A percentile compares a stretch with the other conserved stretches of the same genome.
Evolutionary conservation across 92 coral and sea anemone genomes (phyloP).

Genomic region (Phenganax stokvisi): DNA sequence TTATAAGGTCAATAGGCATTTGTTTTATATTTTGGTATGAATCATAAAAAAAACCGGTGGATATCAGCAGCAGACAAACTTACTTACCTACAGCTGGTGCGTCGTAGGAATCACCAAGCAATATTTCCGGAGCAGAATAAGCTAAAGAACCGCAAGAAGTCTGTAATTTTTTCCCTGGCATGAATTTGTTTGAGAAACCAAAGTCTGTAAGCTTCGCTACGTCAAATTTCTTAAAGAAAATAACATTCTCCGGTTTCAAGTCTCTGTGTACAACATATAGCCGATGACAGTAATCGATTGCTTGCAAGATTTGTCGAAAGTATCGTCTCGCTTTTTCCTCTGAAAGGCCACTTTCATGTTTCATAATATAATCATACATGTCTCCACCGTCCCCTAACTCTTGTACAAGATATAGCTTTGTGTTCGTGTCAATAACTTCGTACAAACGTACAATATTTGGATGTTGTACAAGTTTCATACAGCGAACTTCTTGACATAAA

Average conservation of each 20-base stretch:
- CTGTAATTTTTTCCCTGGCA: conserved; percentile 92
- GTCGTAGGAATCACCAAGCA: conserved; percentile 95
- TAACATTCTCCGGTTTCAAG: conserved; percentile 97
- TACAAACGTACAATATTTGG: conserved; percentile 95
- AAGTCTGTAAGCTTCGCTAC: conserved; percentile 98
- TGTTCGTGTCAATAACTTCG: conserved; percentile 95
- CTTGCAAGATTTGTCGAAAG: conserved; percentile 95
- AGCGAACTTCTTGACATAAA: conserved; percentile 88
- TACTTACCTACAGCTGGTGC: conserved; percentile 99
- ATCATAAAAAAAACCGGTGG: not conserved
- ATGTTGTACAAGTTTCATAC: conserved; percentile 98
- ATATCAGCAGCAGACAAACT: not conserved
- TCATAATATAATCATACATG: conserved; percentile 97
- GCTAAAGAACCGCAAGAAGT: conserved; percentile 97
- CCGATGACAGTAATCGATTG: conserved; percentile 98
- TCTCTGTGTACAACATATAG: conserved; percentile 95
- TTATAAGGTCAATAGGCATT: not conserved
- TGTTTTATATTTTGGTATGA: not conserved
- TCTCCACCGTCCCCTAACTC: conserved; percentile 99
- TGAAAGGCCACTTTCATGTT: conserved; percentile 81
- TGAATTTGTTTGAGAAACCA: conserved; percentile 91
- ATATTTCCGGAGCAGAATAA: conserved; percentile 96
- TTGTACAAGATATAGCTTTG: conserved; percentile 86
- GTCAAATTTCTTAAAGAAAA: conserved; percentile 88
- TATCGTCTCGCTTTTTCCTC: conserved; percentile 95